Evolutionary conservation across 2,797 vertebrate genomes (phyloP).

Genomic region (Gila robusta): DNA sequence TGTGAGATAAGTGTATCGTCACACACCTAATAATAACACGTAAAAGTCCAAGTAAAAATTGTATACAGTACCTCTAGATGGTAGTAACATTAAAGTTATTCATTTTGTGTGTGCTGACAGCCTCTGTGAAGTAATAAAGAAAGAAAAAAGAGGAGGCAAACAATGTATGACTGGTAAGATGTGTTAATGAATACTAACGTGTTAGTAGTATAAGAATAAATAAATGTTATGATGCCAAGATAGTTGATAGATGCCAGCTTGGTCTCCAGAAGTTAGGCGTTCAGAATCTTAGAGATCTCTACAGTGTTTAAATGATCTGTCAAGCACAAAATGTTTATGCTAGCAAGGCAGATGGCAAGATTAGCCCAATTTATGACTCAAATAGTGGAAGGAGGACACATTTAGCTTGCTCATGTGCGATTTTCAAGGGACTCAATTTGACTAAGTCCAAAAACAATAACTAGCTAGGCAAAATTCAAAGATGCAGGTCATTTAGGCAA

Average conservation of each 20-base stretch:
- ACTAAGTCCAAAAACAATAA: constrained; percentile 39
- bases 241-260: not conserved
- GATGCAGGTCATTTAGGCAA: not conserved
- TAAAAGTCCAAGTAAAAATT: too few relatives aligned
- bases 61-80: too few relatives aligned
- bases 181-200: not conserved
- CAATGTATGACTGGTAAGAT: not conserved
- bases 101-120: not conserved
- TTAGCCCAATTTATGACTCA: constrained; percentile 47
- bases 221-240: not conserved
- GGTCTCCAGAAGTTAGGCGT: constrained; percentile 3
- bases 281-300: constrained; percentile 21
- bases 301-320: constrained; percentile 26
- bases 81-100: too few relatives aligned
- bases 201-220: not conserved
- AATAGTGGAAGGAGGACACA: constrained; percentile 44
- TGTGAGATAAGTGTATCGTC: too few relatives aligned
- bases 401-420: constrained; percentile 45
- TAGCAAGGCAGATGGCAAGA: constrained; percentile 53
- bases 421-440: constrained; percentile 45
- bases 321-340: constrained; percentile 27
- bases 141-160: too few relatives aligned
- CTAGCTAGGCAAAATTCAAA: constrained; percentile 33
- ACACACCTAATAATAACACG: too few relatives aligned
- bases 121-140: not conserved